phyloP scores from a whole-genome alignment of 2,797 vertebrate species.

The Sebastes itinus region DNA sequence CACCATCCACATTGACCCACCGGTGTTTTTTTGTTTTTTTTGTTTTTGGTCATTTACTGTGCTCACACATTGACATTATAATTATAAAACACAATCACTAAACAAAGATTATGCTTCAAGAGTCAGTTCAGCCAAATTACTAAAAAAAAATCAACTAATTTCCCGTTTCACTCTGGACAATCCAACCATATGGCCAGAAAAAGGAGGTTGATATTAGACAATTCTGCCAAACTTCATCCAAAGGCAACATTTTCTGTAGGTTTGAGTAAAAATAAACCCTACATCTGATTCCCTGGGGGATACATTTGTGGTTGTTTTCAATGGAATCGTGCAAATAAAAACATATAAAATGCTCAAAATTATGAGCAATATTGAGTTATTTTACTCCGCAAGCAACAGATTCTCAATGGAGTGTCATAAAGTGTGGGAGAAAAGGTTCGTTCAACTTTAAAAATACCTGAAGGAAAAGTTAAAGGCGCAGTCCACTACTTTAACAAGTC shows the following conservation, averaged over 20 bases:
- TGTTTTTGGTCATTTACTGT: too few relatives aligned
- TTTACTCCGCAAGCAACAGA: neutral
- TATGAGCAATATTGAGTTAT: neutral
- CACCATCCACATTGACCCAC: neutral
- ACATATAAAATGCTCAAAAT: neutral
- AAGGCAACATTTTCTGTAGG: neutral
- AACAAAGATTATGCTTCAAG: neutral
- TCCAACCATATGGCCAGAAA: neutral
- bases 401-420: neutral
- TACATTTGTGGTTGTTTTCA: too few relatives aligned
- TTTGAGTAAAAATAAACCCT: too few relatives aligned
- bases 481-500: rapidly evolving
- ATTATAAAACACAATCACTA: neutral
- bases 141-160: neutral
- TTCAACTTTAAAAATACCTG: too few relatives aligned
- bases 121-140: neutral
- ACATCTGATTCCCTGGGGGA: too few relatives aligned
- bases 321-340: neutral
- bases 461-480: too few relatives aligned
- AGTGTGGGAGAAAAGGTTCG: too few relatives aligned
- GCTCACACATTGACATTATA: neutral
- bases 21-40: neutral
- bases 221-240: neutral
- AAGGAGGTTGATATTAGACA: neutral
- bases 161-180: neutral